Base-by-base conservation (phyloP, 1,140 invertebrate genomes). In the Coenobita brevimanus region DNA sequence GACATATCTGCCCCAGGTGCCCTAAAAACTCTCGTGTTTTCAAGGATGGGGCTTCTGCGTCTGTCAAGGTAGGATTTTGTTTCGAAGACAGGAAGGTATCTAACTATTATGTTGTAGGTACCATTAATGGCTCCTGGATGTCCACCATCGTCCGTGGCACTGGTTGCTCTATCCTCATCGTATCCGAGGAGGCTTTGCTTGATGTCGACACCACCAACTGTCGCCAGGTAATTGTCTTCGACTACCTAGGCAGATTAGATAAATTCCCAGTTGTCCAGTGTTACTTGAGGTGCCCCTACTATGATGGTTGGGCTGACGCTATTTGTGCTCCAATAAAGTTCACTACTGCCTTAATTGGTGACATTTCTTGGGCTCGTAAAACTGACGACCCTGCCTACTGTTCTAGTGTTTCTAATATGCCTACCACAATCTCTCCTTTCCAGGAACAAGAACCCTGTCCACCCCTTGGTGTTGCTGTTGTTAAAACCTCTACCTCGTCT, bases 121-220 rank as follows among this genome's bases (percentile, higher is more conserved):
- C 75, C 2, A 50, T 79, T 24, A 79, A 79, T 30, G 30, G 75
- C 2, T 2, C 75, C 50, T 79, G 75, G 75, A 50, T 46, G 17
- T 79, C 75, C 43, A 79, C 75, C 75, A 79, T 79, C 21, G 6
- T 79, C 50, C 2, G 41, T 2, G 75, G 46, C 75, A 79, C n/a
- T 15, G 75, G 75, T 46, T 79, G 75, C 46, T 46, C 75, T 41
- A 10, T 30, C n/a, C 1, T 79, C 41, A 57, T 79, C 41, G 75
- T 79, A 4, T 79, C 75, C n/a, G 50, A 79, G 38, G 50, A 79
- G n/a, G 75, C n/a, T n/a, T n/a, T 79, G 6, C 75, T 41, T 24
- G 75, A 79, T 79, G 41, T 30, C 4, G 38, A 79, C 30, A n/a
- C n/a, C 8, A 24, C 33, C 21, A 8, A 41, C 43, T 79, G 75